Conservation (phyloP, 2,797 vertebrate species). For the Notamacropus eugenii region DNA sequence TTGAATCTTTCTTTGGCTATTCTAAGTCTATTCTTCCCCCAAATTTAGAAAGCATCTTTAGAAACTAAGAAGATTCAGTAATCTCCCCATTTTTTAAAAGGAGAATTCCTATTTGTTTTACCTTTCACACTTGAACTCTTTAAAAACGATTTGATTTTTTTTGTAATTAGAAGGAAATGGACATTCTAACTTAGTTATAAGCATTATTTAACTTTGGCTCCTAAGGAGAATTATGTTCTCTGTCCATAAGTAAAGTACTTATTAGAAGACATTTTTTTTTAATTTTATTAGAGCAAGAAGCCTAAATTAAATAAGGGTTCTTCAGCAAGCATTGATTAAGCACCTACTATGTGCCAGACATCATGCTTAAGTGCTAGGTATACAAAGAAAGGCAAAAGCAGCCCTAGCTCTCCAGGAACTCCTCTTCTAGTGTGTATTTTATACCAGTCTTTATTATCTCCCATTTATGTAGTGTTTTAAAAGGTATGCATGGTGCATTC, state of each 20-base stretch:
- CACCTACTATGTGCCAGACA: fast-evolving
- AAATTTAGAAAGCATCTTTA: neutral
- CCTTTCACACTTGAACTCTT: neutral
- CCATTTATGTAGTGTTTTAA: too few relatives aligned
- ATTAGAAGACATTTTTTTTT: neutral
- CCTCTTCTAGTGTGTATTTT: too few relatives aligned
- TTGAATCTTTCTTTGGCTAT: neutral
- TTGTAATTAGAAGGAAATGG: neutral
- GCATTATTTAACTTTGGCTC: neutral
- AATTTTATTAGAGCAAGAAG: neutral
- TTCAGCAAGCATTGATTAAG: too few relatives aligned
- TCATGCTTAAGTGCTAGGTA: neutral
- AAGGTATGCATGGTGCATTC: too few relatives aligned
- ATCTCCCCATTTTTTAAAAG: neutral
- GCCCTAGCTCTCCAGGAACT: neutral
- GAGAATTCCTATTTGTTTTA: neutral
- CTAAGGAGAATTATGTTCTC: neutral
- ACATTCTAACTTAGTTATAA: conserved; percentile 18
- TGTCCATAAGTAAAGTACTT: neutral
- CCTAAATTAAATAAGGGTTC: neutral
- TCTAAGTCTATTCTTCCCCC: neutral
- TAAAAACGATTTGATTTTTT: neutral
- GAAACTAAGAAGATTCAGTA: neutral
- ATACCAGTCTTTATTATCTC: too few relatives aligned
- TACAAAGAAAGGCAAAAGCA: too few relatives aligned